These are phyloP conservation scores for Lepidocyrtoides sp. DNA, from an alignment of 2,888 invertebrate genomes.

Conservation along the genomic window DNA sequence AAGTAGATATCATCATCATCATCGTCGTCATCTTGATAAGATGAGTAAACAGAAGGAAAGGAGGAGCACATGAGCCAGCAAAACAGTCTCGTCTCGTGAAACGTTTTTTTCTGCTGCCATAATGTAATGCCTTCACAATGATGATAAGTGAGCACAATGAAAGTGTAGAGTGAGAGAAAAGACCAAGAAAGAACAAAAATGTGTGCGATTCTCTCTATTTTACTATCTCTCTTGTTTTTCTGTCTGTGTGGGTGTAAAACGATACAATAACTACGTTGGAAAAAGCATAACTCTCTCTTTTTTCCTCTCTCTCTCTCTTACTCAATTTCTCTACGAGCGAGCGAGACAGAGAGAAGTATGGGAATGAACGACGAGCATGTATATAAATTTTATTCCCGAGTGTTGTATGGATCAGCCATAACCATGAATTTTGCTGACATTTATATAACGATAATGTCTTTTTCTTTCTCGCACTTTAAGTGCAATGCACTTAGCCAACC, in stretches of 20 bases:
- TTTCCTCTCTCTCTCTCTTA: too few relatives aligned
- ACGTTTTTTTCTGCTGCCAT: not conserved
- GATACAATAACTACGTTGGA: constrained; percentile 10
- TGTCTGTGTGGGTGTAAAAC: not conserved
- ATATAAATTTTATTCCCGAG: constrained; percentile 79
- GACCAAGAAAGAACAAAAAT: not conserved
- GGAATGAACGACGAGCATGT: constrained; percentile 2
- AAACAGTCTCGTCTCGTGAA: too few relatives aligned
- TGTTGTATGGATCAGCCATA: constrained; percentile 81
- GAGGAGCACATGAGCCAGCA: not conserved
- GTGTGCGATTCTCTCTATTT: not conserved
- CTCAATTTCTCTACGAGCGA: too few relatives aligned
- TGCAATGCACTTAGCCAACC: constrained; percentile 78
- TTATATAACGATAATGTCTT: constrained; percentile 83
- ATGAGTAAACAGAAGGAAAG: not conserved
- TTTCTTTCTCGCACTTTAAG: constrained; percentile 79
- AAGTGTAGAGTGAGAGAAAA: not conserved
- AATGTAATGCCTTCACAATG: constrained; percentile 33
- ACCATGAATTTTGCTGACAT: constrained; percentile 84
- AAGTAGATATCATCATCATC: constrained; percentile 48
- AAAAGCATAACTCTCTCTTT: constrained; percentile 28
- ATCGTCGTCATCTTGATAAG: constrained; percentile 68
- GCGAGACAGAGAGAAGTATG: not conserved
- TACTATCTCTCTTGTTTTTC: not conserved
- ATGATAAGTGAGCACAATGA: constrained; percentile 15